Evolutionary conservation across 2,113 vertebrate species (phyloP), one percentile per base, ranked within the genome.

Genomic region (Lagenorhynchus albirostris): DNA sequence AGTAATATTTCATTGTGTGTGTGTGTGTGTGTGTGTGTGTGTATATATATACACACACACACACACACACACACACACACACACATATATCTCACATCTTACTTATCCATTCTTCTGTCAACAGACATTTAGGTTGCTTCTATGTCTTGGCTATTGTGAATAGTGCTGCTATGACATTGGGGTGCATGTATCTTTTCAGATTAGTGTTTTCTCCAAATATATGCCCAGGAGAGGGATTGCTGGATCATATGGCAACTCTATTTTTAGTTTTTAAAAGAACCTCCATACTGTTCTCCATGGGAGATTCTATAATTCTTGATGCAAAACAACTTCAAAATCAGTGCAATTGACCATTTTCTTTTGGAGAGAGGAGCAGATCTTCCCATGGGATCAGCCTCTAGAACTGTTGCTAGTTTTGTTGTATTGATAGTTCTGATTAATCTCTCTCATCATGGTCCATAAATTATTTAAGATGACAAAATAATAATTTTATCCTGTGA

Each of bases 301-400:
- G 44, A 93, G 9, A 95, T 73, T 97, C 67, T 36, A 65, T 86
- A 95, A 87, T 87, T 93, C 36, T 74, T 79, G 36, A 91, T 97
- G 81, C 60, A 47, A 81, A 91, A 96, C 89, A 81, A 82, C 60
- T 91, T 88, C 83, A 94, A 84, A 93, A 93, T 87, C 55, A 60
- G 44, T 67, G 50, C 23, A 81, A 82, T 20, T 73, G 62, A 60
- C 90, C 47, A 41, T 80, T 97, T 94, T 95, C 25, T 88, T 92
- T 92, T 95, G 67, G n/a, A 88, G 60, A 91, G 50, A 83, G 15
- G 65, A 95, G 17, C 55, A 71, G 26, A 60, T 84, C 25, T 88
- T 85, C 58, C 85, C 70, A 41, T 70, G 70, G 60, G 50, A 73
- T 84, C 63, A 91, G 76, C 80, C 79, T 95, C 53, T 77, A 74